A percentile compares a stretch with the other conserved stretches of the same genome.
Evolutionary conservation across 1,140 invertebrate species (phyloP).

Genomic region (Zophobas atratus): DNA sequence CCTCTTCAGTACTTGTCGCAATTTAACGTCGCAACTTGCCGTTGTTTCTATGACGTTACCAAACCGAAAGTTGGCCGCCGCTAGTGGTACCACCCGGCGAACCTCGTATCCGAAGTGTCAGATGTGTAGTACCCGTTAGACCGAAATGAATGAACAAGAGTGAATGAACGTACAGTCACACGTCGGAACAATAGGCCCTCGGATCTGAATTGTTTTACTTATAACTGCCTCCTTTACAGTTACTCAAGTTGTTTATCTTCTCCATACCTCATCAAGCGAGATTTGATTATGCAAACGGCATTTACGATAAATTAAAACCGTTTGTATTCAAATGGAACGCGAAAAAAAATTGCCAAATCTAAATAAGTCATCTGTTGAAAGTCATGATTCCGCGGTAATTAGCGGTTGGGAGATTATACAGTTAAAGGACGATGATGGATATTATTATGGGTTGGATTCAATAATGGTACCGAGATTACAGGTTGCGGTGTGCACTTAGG

Average conservation of each 20-base stretch:
- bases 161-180: constrained; percentile 56
- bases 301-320: constrained; percentile 37
- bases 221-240: constrained; percentile 49
- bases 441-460: constrained; percentile 6
- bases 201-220: constrained; percentile 55
- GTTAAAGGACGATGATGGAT: constrained; percentile 30
- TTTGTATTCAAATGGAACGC: constrained; percentile 22
- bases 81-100: too few species aligned
- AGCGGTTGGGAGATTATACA: constrained; percentile 2
- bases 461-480: constrained; percentile 41
- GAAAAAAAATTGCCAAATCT: constrained; percentile 18
- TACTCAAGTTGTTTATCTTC: constrained; percentile 42
- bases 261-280: constrained; percentile 32
- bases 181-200: constrained; percentile 55
- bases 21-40: too few species aligned
- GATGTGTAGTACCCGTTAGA: constrained; percentile 38
- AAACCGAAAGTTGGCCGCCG: too few species aligned
- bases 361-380: constrained; percentile 44
- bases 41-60: too few species aligned
- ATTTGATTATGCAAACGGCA: constrained; percentile 36
- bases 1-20: too few species aligned
- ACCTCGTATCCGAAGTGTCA: too few species aligned
- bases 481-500: neutral
- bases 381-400: constrained; percentile 9
- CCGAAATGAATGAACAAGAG: constrained; percentile 54